Percentiles rank a stretch among this genome's conserved stretches.
Conservation (phyloP, 92 coral and sea anemone genomes). For the Scolanthus callimorphus region DNA sequence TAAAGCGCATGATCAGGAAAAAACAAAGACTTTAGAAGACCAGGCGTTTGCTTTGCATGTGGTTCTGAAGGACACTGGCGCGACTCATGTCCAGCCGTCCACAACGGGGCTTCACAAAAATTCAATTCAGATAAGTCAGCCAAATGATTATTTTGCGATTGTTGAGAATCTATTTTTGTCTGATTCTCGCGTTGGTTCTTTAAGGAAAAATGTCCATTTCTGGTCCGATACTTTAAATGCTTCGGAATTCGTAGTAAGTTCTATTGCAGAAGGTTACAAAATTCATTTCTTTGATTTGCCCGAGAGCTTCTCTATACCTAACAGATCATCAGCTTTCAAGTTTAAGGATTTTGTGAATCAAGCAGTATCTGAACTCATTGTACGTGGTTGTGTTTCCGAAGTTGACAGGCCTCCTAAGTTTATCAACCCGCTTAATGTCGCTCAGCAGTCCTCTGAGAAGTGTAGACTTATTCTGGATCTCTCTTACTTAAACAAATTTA, state of each 20-base stretch:
- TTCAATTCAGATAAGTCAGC: neutral
- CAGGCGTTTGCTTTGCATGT: neutral
- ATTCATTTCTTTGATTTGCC: conserved; percentile 26
- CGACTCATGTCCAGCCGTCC: conserved; percentile 1
- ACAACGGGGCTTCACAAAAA: conserved; percentile 1
- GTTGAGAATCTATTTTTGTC: neutral
- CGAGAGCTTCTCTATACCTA: conserved; percentile 12
- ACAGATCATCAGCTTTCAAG: conserved; percentile 27
- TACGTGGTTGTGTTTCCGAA: conserved; percentile 32
- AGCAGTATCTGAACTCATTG: conserved; percentile 30
- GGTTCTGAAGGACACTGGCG: conserved; percentile 3
- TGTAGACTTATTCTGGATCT: conserved; percentile 27
- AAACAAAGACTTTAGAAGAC: neutral
- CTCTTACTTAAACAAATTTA: conserved; percentile 25
- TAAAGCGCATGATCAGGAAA: no score
- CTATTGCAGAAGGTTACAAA: conserved; percentile 24
- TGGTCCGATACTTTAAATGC: conserved; percentile 34
- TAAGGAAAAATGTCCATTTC: conserved; percentile 15
- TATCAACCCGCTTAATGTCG: conserved; percentile 22
- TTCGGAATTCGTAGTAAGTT: conserved; percentile 17
- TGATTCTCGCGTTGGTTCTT: conserved; percentile 17
- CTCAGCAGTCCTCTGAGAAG: conserved; percentile 17
- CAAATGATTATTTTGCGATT: conserved; percentile 9
- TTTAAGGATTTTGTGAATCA: conserved; percentile 34
- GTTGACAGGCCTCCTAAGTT: conserved; percentile 13